Evolutionary conservation across 2,113 vertebrate genomes (phyloP), one percentile per base, ranked within the genome.

Genomic region (Fregata magnificens): DNA sequence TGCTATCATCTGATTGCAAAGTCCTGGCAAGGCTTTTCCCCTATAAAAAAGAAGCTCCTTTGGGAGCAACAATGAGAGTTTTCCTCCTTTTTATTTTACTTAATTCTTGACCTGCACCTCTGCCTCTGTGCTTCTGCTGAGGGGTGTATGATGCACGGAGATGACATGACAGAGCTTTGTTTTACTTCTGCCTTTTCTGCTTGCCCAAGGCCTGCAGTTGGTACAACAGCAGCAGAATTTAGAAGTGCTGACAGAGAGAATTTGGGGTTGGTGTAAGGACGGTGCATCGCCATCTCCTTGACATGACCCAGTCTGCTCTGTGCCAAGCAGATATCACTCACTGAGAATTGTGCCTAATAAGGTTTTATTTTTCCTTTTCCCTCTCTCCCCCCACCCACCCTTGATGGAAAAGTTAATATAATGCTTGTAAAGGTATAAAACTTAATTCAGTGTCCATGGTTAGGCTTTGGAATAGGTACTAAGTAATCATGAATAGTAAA

Each of bases 1-100:
- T 96, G 78, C 93, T 88, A 81, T 96, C 91, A 92, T 94, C 86
- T 94, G 93, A 94, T 79, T 94, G 86, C 86, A 76, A 87, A 91
- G 73, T 76, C 92, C 61, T 90, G 81, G 70, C 63, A 81, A 77
- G 65, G 77, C 44, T 90, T 72, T 93, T 82, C 7, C 32, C 38
- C 26, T 73, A 42, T 66, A 42, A 85, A 73, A 93, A 58, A 72
- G 84, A 65, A 58, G 38, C 26, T 90, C 59, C 71, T 93, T 83
- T 80, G 88, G 88, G 94, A 95, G 15, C 25, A 62, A 29, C 73
- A 74, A 22, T 78, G 82, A 83, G 63, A 77, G 44, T 87, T 93
- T 95, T 76, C 16, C 26, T 86, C 26, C 18, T 69, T 94, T 93
- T 84, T 56, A 29, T 95, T 95, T 92, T 77, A 63, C 66, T 93